Base-by-base conservation (phyloP, 2,797 vertebrate species). In the Novumbra hubbsi region DNA sequence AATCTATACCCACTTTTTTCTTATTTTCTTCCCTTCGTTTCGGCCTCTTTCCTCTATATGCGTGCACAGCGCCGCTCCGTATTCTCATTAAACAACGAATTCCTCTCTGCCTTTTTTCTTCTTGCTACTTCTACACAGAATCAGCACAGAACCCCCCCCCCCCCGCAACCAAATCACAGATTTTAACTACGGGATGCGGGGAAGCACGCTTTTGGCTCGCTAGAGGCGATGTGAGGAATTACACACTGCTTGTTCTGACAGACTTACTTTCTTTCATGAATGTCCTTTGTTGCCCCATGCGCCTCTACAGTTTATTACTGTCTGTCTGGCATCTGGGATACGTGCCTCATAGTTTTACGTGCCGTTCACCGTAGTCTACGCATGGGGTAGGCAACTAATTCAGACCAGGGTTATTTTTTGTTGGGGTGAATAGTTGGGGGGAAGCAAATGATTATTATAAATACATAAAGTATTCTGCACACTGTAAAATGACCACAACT, bases 61-160 rank as follows among this genome's bases (percentile, higher is more conserved):
- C 27, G 76, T 74, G 60, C 62, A 65, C 63, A 65, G 76, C 62
- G 62, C 72, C 74, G 71, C 60, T 79, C 74, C 71, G 74, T 70
- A 85, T 87, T 86, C 78, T 77, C 85, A 90, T 88, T 90, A 85
- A 86, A 73, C 75, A 84, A 75, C 78, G 82, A 83, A 85, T 67
- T 73, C 74, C 72, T 34, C 76, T 55, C 73, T 60, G 30, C 70
- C 76, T 71, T 77, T 75, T 68, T 62, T n/a, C 38, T 67, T 68
- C 72, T 79, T 71, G 72, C 75, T 78, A 79, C 66, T 76, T 73
- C 68, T 49, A 76, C 86, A 80, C 76, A 79, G 87, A 83, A 87
- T 89, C 85, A 83, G 75, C 60, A 72, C 68, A 68, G 73, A 78
- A 80, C 78, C 60, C 69, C 21, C 30, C 34, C 57, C 52, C 70